Base-by-base conservation (phyloP, 2,888 invertebrate species). In the Caradrina kadenii region DNA sequence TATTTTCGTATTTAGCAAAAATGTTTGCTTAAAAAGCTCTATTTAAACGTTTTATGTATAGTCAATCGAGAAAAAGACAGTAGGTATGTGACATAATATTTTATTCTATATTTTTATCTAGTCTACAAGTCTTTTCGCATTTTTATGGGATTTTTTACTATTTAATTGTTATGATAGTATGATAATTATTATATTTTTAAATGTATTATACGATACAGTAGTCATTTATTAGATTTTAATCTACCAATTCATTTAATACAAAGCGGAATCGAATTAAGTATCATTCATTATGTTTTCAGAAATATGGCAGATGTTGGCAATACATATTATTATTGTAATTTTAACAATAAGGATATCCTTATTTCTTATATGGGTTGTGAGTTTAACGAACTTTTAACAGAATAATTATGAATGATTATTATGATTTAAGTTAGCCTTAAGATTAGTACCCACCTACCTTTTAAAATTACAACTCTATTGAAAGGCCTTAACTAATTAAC, bases 391-490 rank as follows among this genome's bases (percentile, higher is more conserved):
- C 3, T 13, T 48, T 48, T 19, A 19, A 10, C 45, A 19, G 15
- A 35, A n/a, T 13, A 39, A 39, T 11, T 39, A 39, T 39, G 11
- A 11, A 13, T 39, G 39, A 39, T 39, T 53, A 21, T 19, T 26
- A 26, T 64, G 42, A 15, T n/a, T 17, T 50, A 63, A 42, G 21
- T 15, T 31, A 19, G 15, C 8, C 53, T 10, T 70, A 62, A 62
- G 26, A 48, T 45, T 17, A 35, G 22, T 45, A 19, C 0, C 4
- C 4, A 26, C 26, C 39, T 39, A 39, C 11, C 22, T 45, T 52
- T 59, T 22, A 10, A 21, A 63, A 55, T 72, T 54, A 26, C 26
- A 26, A 26, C 26, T 26, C 54, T 54, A 50, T 72, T 22, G 5
- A 49, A 7, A 49, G 62, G 54, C 50, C 55, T 39, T 35, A 48